A percentile compares a stretch with the other conserved stretches of the same genome.
Evolutionary conservation across 2,113 vertebrate species (phyloP).

Genomic region (Dicerorhinus sumatrensis): DNA sequence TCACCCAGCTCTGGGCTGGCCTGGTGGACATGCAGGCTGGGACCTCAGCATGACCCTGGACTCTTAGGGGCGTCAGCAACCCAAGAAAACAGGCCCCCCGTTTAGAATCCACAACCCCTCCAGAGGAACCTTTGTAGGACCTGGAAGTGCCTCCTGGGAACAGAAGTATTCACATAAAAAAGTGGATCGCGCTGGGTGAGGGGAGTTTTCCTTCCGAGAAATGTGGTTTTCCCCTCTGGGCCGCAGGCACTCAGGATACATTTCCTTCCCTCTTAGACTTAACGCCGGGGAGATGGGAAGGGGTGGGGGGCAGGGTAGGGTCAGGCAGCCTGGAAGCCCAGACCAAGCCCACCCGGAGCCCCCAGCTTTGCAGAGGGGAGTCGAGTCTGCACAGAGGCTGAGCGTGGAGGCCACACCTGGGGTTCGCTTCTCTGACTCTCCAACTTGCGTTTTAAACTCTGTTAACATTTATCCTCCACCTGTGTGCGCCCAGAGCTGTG

Average conservation of each 20-base stretch:
- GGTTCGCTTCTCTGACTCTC: fast-evolving
- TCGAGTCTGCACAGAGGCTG: fast-evolving
- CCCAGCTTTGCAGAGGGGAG: background rate
- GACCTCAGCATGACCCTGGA: background rate
- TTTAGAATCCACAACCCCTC: background rate
- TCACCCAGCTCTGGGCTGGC: background rate
- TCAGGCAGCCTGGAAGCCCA: background rate
- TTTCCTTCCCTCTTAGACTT: background rate
- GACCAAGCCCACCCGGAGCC: background rate
- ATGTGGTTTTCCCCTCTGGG: background rate
- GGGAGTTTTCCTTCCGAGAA: background rate
- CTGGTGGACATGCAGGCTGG: background rate
- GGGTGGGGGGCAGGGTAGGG: background rate
- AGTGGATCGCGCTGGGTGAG: fast-evolving
- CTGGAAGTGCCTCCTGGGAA: background rate
- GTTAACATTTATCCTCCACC: too few species aligned
- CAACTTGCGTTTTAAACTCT: too few species aligned
- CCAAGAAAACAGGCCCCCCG: background rate
- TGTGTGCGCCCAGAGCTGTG: background rate
- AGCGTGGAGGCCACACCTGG: background rate
- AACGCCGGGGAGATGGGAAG: background rate
- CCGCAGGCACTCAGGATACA: background rate
- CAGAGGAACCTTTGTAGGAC: background rate
- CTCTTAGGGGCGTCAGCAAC: background rate
- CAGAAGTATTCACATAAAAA: background rate